These are phyloP conservation scores for Agriopis aurantiaria DNA, from an alignment of 2,888 invertebrate species.

Conservation along the genomic window DNA sequence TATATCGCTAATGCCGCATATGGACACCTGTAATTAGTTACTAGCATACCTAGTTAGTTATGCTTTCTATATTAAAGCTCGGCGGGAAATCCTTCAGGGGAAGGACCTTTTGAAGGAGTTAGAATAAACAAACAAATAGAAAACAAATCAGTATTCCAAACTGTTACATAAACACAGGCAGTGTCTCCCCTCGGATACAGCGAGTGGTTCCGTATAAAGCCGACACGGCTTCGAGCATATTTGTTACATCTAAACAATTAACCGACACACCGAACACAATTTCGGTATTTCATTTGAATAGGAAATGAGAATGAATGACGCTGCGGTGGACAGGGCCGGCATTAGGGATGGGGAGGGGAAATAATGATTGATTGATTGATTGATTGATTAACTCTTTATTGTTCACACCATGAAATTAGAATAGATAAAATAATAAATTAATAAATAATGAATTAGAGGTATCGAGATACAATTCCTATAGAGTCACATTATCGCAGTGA, in stretches of 20 bases:
- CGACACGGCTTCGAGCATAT: constrained; percentile 51
- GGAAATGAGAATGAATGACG: constrained; percentile 48
- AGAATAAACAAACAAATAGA: constrained; percentile 3
- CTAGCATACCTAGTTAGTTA: too few relatives aligned
- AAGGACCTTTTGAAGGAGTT: background rate
- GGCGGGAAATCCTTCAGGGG: background rate
- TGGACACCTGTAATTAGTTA: too few relatives aligned
- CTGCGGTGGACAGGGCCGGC: constrained; percentile 34
- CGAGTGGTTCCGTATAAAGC: constrained; percentile 52
- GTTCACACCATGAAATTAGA: too few relatives aligned
- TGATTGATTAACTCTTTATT: too few relatives aligned
- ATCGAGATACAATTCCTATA: too few relatives aligned
- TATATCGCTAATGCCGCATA: too few relatives aligned
- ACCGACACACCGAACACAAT: constrained; percentile 41
- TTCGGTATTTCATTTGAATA: constrained; percentile 50
- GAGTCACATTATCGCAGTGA: too few relatives aligned
- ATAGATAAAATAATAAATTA: too few relatives aligned
- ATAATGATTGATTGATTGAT: too few relatives aligned
- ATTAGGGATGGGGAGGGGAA: constrained; percentile 6
- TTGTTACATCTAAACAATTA: constrained; percentile 50
- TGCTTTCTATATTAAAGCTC: too few relatives aligned
- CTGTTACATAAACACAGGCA: background rate
- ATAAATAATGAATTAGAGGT: too few relatives aligned
- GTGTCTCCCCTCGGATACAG: constrained; percentile 49
- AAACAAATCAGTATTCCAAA: constrained; percentile 22